A percentile compares a stretch with the other conserved stretches of the same genome.
These are phyloP conservation scores for Thinocorus orbignyianus DNA, from an alignment of 2,113 vertebrate genomes.

Conservation along the genomic window DNA sequence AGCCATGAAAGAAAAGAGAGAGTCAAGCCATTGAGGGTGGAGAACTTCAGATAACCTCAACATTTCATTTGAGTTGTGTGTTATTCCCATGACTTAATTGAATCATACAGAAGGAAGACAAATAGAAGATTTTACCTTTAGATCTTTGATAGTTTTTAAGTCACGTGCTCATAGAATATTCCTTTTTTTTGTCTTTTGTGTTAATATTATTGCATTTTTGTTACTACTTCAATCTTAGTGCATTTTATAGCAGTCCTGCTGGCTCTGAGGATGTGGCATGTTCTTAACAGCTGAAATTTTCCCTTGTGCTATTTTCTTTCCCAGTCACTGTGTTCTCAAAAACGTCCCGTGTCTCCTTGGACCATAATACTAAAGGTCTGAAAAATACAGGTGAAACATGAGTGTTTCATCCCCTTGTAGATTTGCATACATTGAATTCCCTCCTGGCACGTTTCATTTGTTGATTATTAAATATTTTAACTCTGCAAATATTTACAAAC, in stretches of 20 bases:
- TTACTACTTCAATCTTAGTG: background rate
- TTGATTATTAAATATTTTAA: background rate
- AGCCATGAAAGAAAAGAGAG: background rate
- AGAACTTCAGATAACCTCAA: background rate
- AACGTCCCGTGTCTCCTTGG: background rate
- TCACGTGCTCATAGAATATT: background rate
- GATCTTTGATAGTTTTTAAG: background rate
- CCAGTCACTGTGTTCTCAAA: background rate
- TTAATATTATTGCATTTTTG: background rate
- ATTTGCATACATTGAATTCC: background rate
- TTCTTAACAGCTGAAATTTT: background rate
- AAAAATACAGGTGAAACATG: background rate
- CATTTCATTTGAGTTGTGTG: background rate
- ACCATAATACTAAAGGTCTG: background rate
- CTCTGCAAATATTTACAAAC: background rate
- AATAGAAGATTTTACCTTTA: background rate
- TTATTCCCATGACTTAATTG: background rate
- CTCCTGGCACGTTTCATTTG: background rate
- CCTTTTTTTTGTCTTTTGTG: background rate
- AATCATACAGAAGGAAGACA: background rate
- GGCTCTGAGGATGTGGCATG: background rate
- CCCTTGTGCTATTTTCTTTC: background rate
- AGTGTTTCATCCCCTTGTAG: background rate
- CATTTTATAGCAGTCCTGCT: background rate
- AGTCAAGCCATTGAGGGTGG: background rate